Evolutionary conservation across 1,140 invertebrate genomes (phyloP).

Genomic region (Venustaconcha ellipsiformis): DNA sequence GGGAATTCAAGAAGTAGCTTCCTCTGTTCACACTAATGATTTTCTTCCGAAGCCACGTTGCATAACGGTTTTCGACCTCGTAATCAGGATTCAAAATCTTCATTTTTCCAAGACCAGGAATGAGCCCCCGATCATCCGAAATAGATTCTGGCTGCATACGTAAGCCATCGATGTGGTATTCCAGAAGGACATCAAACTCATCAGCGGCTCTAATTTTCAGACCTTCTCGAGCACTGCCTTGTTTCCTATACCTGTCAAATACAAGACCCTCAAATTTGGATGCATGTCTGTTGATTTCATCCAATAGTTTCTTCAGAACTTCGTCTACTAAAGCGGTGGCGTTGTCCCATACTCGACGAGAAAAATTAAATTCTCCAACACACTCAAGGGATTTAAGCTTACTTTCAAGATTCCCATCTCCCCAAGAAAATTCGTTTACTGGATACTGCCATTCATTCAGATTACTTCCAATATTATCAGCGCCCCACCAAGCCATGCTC

Average conservation of each 20-base stretch:
- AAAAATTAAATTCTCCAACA: too few species aligned
- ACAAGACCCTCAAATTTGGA: not conserved
- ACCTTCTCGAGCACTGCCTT: constrained; percentile 26
- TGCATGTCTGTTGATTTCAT: not conserved
- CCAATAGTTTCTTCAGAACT: constrained; percentile 14
- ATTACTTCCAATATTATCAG: too few species aligned
- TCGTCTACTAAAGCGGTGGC: constrained; percentile 2
- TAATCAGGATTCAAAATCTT: not conserved
- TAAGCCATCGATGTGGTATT: constrained; percentile 25
- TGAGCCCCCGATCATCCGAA: not conserved
- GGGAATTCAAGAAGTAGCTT: constrained; percentile 5
- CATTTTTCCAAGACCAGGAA: not conserved
- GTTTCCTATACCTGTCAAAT: constrained; percentile 22
- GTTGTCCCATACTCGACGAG: too few species aligned
- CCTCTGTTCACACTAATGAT: not conserved
- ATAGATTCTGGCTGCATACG: not conserved
- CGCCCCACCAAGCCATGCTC: too few species aligned
- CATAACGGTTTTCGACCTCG: not conserved
- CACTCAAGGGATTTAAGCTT: too few species aligned
- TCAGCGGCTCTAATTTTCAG: constrained; percentile 19
- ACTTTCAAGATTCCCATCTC: too few species aligned
- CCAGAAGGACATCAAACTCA: constrained; percentile 19
- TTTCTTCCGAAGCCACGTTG: not conserved
- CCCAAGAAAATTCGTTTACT: too few species aligned
- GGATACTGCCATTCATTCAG: too few species aligned